A percentile compares a stretch with the other conserved stretches of the same genome.
These are phyloP conservation scores for Notoglanidium macrostoma DNA, from an alignment of 2,797 vertebrate genomes.

Conservation along the genomic window DNA sequence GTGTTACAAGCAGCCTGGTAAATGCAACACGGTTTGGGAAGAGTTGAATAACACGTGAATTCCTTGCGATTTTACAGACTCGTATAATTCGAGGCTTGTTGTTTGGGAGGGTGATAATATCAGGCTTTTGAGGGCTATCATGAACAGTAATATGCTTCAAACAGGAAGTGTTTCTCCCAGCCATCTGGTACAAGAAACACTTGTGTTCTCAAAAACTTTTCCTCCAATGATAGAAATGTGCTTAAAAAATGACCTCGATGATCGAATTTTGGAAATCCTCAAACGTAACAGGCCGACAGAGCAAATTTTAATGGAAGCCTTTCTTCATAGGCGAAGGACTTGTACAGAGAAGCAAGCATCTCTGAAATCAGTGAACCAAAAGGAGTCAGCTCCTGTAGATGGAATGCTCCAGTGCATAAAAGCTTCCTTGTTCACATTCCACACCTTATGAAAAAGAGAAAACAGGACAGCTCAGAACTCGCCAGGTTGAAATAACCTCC, in stretches of 20 bases:
- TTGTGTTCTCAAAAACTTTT: background rate
- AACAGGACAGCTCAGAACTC: conserved; percentile 14
- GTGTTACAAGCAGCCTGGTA: background rate
- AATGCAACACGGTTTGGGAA: background rate
- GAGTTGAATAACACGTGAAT: background rate
- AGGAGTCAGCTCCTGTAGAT: background rate
- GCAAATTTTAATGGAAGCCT: background rate
- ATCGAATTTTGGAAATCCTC: background rate
- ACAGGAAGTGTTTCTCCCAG: background rate
- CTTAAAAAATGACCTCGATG: background rate
- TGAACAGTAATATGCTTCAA: background rate
- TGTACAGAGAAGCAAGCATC: background rate
- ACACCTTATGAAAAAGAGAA: conserved; percentile 15
- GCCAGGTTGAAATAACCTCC: background rate
- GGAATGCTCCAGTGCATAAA: background rate
- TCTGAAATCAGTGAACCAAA: background rate
- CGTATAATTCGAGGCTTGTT: background rate
- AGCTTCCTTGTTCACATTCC: conserved; percentile 25
- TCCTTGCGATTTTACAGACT: background rate
- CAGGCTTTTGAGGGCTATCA: background rate
- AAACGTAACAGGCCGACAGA: background rate
- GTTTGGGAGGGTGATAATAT: background rate
- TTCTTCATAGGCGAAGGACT: background rate
- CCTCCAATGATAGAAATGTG: background rate
- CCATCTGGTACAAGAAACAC: background rate